Evolutionary conservation across 2,797 vertebrate species (phyloP), one percentile per base, ranked within the genome.

Genomic region (Margarornis squamiger): DNA sequence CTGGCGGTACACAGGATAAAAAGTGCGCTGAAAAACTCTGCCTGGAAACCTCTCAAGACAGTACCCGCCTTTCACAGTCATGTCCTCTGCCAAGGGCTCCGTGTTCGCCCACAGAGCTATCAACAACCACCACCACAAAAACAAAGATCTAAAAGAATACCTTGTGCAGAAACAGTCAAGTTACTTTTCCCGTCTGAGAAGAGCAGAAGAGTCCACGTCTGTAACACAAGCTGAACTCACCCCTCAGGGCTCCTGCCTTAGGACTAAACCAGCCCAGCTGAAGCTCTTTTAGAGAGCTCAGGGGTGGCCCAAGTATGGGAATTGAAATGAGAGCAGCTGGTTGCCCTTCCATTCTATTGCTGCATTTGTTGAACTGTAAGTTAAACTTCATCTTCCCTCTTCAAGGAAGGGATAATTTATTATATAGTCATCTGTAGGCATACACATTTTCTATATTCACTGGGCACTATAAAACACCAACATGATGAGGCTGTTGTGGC

Each of bases 21-120:
- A 76, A 46, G 1, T 0, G 6, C 14, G 61, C 34, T 79, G 58
- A 16, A 74, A 61, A 76, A 26, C 49, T 39, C 59, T 72, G 21
- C 30, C 41, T 38, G 5, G 22, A 45, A 58, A 48, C 9, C 7
- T 36, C 54, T 66, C 39, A 75, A 39, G 20, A 68, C 20, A 72
- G 20, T 15, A 71, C 7, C 36, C 41, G 30, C 12, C 11, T 45
- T 26, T 45, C 82, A 76, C 32, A 61, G 30, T 7, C 13, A 0
- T 0, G 0, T 6, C 17, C 29, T 43, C 17, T 27, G 4, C 71
- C 27, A 61, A 39, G 22, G 8, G 26, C 34, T 76, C 55, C 29
- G 5, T 6, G 7, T 45, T 51, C 9, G 45, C 17, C 32, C n/a
- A 24, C 36, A 58, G 52, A 65, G 41, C 39, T 77, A 24, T 19